Evolutionary conservation across 2,888 invertebrate species (phyloP).

Genomic region (Lapara coniferarum): DNA sequence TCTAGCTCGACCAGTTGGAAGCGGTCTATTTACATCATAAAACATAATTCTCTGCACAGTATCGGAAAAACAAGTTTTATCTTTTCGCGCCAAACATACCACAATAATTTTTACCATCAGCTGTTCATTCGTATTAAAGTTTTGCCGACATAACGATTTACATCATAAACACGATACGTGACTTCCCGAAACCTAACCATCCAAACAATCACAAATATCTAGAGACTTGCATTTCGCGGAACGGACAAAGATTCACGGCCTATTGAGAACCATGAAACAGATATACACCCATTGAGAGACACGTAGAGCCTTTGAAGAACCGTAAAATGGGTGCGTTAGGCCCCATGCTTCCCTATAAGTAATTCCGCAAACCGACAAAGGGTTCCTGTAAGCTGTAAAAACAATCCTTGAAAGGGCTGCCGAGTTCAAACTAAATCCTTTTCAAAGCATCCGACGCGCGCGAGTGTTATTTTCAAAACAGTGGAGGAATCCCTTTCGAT

Average conservation of each 20-base stretch:
- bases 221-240: neutral
- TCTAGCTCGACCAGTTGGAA: too few relatives aligned
- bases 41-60: too few relatives aligned
- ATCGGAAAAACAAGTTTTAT: too few relatives aligned
- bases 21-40: too few relatives aligned
- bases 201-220: slow-evolving; percentile 4
- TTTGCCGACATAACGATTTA: neutral
- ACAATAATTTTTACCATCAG: too few relatives aligned
- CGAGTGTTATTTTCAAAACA: slow-evolving; percentile 78
- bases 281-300: slow-evolving; percentile 71
- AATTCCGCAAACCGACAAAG: slow-evolving; percentile 77
- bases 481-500: slow-evolving; percentile 79
- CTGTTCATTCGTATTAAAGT: neutral
- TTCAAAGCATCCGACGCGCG: slow-evolving; percentile 70
- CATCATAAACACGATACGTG: neutral
- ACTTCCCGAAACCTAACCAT: slow-evolving; percentile 4
- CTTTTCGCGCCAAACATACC: too few relatives aligned
- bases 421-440: slow-evolving; percentile 71
- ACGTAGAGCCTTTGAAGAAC: slow-evolving; percentile 73
- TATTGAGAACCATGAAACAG: slow-evolving; percentile 65
- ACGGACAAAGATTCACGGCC: slow-evolving; percentile 26
- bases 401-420: slow-evolving; percentile 65
- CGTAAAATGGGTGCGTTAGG: slow-evolving; percentile 64
- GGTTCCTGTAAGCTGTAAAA: slow-evolving; percentile 79
- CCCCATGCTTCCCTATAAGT: slow-evolving; percentile 56